phyloP scores from a whole-genome alignment of 2,797 vertebrate genomes.

The Eleutherodactylus coqui region DNA sequence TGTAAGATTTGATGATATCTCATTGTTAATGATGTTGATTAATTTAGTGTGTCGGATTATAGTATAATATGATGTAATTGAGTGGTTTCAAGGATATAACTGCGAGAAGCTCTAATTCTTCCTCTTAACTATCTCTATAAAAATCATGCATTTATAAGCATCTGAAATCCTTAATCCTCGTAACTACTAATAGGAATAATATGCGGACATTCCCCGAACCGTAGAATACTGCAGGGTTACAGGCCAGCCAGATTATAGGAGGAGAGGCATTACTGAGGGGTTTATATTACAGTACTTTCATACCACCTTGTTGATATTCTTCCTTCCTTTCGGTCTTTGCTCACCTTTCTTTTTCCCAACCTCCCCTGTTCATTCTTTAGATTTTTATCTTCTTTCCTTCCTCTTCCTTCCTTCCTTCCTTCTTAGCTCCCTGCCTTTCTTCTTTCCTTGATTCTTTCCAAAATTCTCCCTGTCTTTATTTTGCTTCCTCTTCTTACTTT shows the following conservation, averaged over 20 bases:
- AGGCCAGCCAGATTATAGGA: background rate
- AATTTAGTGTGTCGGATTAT: background rate
- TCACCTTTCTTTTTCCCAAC: too few relatives aligned
- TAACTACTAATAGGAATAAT: background rate
- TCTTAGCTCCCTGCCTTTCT: background rate
- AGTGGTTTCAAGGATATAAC: background rate
- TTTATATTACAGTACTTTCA: background rate
- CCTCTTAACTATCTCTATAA: conserved; percentile 19
- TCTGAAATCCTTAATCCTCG: background rate
- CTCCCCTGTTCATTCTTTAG: background rate
- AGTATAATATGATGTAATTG: conserved; percentile 18
- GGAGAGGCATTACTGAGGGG: background rate
- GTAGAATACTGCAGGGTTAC: background rate
- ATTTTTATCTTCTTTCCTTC: background rate
- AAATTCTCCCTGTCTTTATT: background rate
- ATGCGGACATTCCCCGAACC: background rate
- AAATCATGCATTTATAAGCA: background rate
- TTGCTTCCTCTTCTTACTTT: background rate
- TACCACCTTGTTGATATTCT: too few relatives aligned
- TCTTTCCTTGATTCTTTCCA: background rate
- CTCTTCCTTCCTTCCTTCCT: background rate
- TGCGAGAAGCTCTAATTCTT: conserved; percentile 5
- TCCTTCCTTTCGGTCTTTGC: background rate
- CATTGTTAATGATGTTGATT: background rate
- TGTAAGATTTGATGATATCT: background rate